Evolutionary conservation across 2,888 invertebrate genomes (phyloP).

Genomic region (Aphrophora alni): DNA sequence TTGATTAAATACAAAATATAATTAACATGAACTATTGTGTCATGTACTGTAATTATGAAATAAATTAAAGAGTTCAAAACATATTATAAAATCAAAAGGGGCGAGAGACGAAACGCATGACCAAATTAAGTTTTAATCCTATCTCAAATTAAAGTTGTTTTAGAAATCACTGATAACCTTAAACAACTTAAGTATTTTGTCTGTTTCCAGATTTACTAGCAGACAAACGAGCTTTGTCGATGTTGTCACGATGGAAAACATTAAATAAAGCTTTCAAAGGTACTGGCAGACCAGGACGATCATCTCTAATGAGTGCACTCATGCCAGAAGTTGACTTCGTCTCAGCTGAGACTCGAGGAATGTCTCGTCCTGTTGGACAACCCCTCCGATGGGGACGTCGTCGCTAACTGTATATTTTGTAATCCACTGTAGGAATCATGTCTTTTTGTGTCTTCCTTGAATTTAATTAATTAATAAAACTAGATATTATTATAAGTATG

Average conservation of each 20-base stretch:
- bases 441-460: background rate
- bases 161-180: no score
- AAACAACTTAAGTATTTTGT: no score
- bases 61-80: no score
- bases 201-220: constrained; percentile 18
- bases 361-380: background rate
- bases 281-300: background rate
- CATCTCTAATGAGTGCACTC: background rate
- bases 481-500: background rate
- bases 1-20: no score
- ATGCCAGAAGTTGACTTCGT: background rate
- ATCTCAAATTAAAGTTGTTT: no score
- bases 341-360: background rate
- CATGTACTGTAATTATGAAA: no score
- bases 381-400: background rate
- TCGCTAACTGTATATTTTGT: background rate
- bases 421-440: background rate
- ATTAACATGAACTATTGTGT: no score
- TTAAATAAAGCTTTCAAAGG: constrained; percentile 49
- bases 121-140: no score
- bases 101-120: no score
- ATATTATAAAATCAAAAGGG: no score
- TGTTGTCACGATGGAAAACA: constrained; percentile 59
- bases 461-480: background rate
- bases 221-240: constrained; percentile 58